Conservation (phyloP, 2,113 vertebrate genomes). For the Cyphomyrus plagiostoma region DNA sequence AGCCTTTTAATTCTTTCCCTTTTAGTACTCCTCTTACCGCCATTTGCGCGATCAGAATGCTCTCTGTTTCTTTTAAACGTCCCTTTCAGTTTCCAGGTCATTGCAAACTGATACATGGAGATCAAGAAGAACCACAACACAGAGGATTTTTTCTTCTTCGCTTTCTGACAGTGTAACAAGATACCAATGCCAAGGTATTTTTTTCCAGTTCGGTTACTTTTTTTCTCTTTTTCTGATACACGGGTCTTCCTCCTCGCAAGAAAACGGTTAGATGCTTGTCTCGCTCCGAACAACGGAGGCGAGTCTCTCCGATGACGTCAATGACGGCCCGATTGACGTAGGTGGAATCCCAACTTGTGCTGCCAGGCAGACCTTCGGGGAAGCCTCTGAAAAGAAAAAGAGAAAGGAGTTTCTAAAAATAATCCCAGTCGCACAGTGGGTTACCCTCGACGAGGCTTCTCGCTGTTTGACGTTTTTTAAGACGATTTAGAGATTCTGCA, state of each 20-base stretch:
- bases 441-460: no score
- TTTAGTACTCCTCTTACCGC: conserved; percentile 12
- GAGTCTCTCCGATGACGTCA: conserved; percentile 49
- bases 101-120: conserved; percentile 13
- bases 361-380: conserved; percentile 35
- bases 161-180: conserved; percentile 12
- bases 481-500: background rate
- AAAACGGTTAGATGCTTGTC: conserved; percentile 15
- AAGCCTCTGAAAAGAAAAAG: conserved; percentile 25
- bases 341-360: conserved; percentile 62
- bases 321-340: conserved; percentile 55
- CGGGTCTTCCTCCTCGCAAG: conserved; percentile 14
- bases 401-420: conserved; percentile 57
- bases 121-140: conserved; percentile 15
- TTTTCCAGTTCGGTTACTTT: conserved; percentile 23
- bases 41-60: background rate
- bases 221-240: conserved; percentile 1
- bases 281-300: conserved; percentile 22
- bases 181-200: background rate
- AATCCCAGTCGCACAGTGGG: conserved; percentile 29
- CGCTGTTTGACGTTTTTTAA: background rate
- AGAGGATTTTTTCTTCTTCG: conserved; percentile 19
- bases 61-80: conserved; percentile 16
- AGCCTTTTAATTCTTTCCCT: conserved; percentile 26
- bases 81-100: conserved; percentile 21